Evolutionary conservation across 2,113 vertebrate species (phyloP).

Genomic region (Blennius ocellaris): DNA sequence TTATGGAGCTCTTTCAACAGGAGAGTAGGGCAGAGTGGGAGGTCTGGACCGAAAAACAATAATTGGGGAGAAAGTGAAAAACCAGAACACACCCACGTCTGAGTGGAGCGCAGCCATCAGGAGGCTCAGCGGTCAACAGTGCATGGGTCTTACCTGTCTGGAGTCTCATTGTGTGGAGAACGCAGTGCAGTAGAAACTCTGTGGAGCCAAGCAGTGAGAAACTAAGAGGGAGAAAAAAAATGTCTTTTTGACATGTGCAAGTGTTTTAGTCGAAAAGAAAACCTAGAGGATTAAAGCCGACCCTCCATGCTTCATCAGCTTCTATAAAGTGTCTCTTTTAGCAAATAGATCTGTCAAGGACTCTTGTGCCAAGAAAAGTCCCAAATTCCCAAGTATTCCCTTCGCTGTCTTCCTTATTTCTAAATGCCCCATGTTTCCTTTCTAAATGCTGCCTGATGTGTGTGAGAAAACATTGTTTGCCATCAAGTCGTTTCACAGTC

Average conservation of each 20-base stretch:
- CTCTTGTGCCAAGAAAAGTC: not conserved
- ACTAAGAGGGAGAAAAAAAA: conserved; percentile 4
- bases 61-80: conserved; percentile 33
- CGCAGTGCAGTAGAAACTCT: conserved; percentile 53
- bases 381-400: not conserved
- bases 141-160: conserved; percentile 56
- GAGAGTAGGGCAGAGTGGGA: not conserved
- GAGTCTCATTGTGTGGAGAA: conserved; percentile 55
- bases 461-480: conserved; percentile 33
- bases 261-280: conserved; percentile 16
- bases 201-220: conserved; percentile 18
- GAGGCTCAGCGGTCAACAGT: conserved; percentile 48
- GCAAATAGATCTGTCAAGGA: not conserved
- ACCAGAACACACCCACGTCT: conserved; percentile 22
- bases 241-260: conserved; percentile 29
- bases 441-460: conserved; percentile 1
- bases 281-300: conserved; percentile 31
- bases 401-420: conserved; percentile 14
- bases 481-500: conserved; percentile 28
- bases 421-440: not conserved
- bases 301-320: not conserved
- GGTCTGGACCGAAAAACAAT: conserved; percentile 17
- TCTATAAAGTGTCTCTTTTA: conserved; percentile 24
- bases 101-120: conserved; percentile 35
- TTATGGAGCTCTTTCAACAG: conserved; percentile 16